Evolutionary conservation across 2,797 vertebrate species (phyloP).

Genomic region (Delichon dasypus): DNA sequence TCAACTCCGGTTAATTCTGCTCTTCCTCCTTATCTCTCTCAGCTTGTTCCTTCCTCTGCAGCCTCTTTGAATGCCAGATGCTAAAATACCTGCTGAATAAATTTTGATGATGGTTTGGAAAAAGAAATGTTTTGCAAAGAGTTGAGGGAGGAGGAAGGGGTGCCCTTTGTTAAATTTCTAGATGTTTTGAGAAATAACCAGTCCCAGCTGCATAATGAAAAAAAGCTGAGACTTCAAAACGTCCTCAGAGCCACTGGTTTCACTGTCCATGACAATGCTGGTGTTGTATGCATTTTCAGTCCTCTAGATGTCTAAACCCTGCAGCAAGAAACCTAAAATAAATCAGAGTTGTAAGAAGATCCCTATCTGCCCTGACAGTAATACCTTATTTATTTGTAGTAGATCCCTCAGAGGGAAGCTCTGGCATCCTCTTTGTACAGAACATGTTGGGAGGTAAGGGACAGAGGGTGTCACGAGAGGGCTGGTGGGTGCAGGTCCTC

Average conservation of each 20-base stretch:
- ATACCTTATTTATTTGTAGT: slow-evolving; percentile 9
- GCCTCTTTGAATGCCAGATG: neutral
- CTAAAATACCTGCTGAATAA: slow-evolving; percentile 13
- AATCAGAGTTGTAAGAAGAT: neutral
- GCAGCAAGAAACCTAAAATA: slow-evolving; percentile 13
- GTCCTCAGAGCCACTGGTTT: neutral
- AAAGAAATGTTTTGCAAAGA: neutral
- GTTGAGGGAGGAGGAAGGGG: neutral
- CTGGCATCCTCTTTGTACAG: neutral
- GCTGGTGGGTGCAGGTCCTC: neutral
- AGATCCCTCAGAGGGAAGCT: neutral
- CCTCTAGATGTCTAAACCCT: neutral
- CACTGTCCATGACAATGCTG: neutral
- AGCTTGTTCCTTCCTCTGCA: neutral
- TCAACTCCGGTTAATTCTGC: neutral
- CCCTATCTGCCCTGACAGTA: neutral
- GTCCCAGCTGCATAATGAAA: neutral
- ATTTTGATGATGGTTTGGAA: neutral
- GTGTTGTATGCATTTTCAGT: neutral
- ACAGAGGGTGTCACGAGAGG: rapidly evolving
- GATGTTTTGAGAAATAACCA: neutral
- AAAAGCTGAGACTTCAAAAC: neutral
- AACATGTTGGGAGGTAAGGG: neutral
- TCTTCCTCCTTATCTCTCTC: slow-evolving; percentile 5
- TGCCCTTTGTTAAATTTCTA: neutral